Evolutionary conservation across 2,888 invertebrate genomes (phyloP).

Genomic region (Netelia melanura): DNA sequence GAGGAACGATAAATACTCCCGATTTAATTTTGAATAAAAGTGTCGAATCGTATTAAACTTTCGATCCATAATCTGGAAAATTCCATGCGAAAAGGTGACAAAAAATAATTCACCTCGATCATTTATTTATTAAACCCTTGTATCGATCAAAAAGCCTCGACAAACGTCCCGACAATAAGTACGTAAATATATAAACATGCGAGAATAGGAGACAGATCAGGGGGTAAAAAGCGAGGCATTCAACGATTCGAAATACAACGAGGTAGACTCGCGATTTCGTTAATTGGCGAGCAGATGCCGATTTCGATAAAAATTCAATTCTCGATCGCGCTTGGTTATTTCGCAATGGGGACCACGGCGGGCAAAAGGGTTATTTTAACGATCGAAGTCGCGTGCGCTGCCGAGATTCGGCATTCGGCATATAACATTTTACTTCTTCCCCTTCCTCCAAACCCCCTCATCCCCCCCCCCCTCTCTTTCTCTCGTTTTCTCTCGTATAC

Average conservation of each 20-base stretch:
- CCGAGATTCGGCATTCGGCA: conserved; percentile 79
- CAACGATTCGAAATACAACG: conserved; percentile 32
- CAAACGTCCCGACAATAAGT: conserved; percentile 24
- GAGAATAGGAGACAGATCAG: conserved; percentile 29
- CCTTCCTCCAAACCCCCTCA: conserved; percentile 60
- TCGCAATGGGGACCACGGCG: conserved; percentile 71
- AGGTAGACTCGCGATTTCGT: conserved; percentile 55
- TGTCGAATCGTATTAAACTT: no score
- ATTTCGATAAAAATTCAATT: conserved; percentile 83
- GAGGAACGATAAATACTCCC: no score
- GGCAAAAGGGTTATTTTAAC: conserved; percentile 68
- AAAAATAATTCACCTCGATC: background rate
- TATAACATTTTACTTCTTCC: conserved; percentile 76
- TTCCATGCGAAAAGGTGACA: no score
- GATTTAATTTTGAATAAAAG: no score
- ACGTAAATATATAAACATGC: conserved; percentile 33
- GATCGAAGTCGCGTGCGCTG: conserved; percentile 68
- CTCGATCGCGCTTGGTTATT: conserved; percentile 82
- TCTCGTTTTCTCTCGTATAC: conserved; percentile 58
- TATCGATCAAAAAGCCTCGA: conserved; percentile 19
- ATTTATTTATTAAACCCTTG: conserved; percentile 15
- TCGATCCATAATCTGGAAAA: no score
- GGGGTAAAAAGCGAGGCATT: conserved; percentile 20
- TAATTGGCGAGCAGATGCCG: conserved; percentile 66
- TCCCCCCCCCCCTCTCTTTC: conserved; percentile 42